Evolutionary conservation across 2,797 vertebrate species (phyloP), one percentile per base, ranked within the genome.

Genomic region (Chaetodon trifasciatus): DNA sequence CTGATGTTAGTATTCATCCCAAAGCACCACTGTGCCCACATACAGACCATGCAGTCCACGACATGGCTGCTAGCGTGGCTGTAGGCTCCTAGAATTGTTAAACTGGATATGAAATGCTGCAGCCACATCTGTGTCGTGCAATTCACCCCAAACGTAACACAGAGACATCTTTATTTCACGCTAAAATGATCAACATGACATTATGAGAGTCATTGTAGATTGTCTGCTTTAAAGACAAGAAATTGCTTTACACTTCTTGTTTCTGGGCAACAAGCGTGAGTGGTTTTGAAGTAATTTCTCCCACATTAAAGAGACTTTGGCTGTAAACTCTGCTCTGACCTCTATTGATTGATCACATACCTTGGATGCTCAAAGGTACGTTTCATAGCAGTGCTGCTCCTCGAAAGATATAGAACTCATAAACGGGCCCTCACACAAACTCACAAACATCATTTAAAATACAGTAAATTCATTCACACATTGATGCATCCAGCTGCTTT

Each of bases 251-350:
- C 28, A 60, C 37, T 10, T 66, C n/a, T 64, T 55, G 16, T 61
- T 66, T 75, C 42, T 57, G 16, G 37, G 47, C 55, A 68, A 53
- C 35, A 35, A 0, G 50, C 66, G n/a, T 72, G 11, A 53, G 12
- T 39, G 16, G 15, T 60, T 76, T 53, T 67, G 61, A 72, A 60
- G 73, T 75, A 8, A 65, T 77, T 73, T 70, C 49, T 72, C 61
- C 49, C 44, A 78, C 44, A 56, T 76, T 39, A 44, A 42, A 86
- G 74, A 74, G 73, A 76, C 76, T 82, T 83, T 55, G 46, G 19
- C 37, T 40, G 28, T 65, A 73, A 79, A 70, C 76, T 77, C 42
- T 78, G 3, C 57, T 64, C 24, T 78, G 19, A 84, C 70, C 35
- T 70, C 56, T 64, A 17, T 32, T 62, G 74, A 86, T 72, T 57